Evolutionary conservation across 92 coral and sea anemone genomes (phyloP), one percentile per base, ranked within the genome.

Genomic region (Parazoanthus atlanticus): DNA sequence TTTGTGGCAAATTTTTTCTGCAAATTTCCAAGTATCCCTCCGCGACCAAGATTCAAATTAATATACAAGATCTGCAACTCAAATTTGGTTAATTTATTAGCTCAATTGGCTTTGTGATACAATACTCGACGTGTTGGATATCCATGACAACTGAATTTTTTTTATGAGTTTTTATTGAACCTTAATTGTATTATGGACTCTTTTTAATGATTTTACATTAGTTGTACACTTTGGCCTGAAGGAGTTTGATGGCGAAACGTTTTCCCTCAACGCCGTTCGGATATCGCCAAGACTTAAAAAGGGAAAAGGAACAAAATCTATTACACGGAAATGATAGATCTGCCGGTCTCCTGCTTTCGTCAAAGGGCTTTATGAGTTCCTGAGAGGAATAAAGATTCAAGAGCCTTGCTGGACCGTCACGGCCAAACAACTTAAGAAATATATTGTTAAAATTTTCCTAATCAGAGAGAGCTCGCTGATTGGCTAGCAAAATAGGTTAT

Each of bases 361-460:
- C 66, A 23, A 69, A 75, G 79, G 52, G 46, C 43, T 75, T 75
- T 15, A 56, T 52, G n/a, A 70, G 65, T 84, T 70, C 66, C 78
- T 46, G 78, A 69, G 65, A 47, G 64, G 87, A 84, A 70, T 43
- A 40, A 82, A 41, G 32, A 30, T 84, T 84, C 25, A 71, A 69
- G 29, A 54, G 23, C 17, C 49, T 81, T 41, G 90, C 33, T 52
- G 64, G 40, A 70, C 67, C 75, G 87, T 80, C 67, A 79, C 88
- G 67, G 83, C 74, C 93, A 80, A 90, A 88, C 93, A 93, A 90
- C 95, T 88, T 86, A 80, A 92, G 90, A 79, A 93, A 92, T 90
- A 92, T 90, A 92, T 93, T 86, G 91, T 92, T 86, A 95, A 92
- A 86, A 93, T 92, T 94, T 88, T 87, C 88, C 91, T 92, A 95